Evolutionary conservation across 2,888 invertebrate genomes (phyloP), one percentile per base, ranked within the genome.

Genomic region (Epinotia bilunana): DNA sequence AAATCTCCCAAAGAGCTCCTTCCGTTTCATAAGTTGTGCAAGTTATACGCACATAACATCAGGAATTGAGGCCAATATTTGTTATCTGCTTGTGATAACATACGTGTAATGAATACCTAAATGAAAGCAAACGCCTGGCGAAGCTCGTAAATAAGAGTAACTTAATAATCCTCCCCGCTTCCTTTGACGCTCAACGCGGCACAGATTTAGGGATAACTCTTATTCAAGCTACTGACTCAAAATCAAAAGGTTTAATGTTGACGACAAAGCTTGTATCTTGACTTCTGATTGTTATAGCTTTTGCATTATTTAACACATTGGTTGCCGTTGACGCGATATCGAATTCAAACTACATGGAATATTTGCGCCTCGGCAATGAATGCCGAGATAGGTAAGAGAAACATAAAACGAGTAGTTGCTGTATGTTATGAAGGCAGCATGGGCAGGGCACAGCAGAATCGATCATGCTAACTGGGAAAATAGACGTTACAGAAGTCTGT

Each of bases 81-180:
- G 39, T 39, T 16, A 49, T 49, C 49, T 16, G 16, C 16, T 6
- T 53, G 16, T 53, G n/a, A 53, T 53, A 53, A 53, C 13, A 53
- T n/a, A 53, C 53, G 53, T 53, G n/a, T 53, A 53, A 53, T n/a
- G 13, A 53, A 53, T 53, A 13, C 5, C n/a, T 53, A 62, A 53
- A 53, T 53, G 28, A 28, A 60, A 61, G 20, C 71, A 71, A 71
- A 61, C 62, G 39, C 39, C 53, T 16, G 61, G 33, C 60, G 49
- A 70, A 49, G 62, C 71, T 71, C 16, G 33, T 49, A 53, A 55
- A 62, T 71, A 71, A 23, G 20, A 71, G 39, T 71, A 62, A 71
- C 71, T 53, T 71, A 61, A 71, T 71, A 71, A 71, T 71, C 71
- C 53, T 53, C 11, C 6, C 20, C 43, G 49, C 33, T 53, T 60